Conservation (phyloP, 2,113 vertebrate genomes). For the Tychaedon coryphoeus region DNA sequence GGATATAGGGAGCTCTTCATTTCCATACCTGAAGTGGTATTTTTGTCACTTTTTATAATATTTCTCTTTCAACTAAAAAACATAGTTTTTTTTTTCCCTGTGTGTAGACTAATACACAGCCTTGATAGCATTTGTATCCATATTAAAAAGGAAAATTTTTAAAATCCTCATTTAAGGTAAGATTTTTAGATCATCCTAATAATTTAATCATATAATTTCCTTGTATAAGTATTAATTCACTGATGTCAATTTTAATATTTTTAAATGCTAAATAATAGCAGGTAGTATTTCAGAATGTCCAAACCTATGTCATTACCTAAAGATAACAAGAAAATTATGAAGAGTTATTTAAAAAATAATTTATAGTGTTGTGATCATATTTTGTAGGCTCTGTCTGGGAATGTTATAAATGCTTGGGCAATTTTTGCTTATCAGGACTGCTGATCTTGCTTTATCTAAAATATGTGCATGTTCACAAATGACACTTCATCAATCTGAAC, state of each 20-base stretch:
- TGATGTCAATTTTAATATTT: background rate
- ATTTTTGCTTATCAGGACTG: background rate
- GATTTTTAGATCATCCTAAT: background rate
- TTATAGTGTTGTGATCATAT: background rate
- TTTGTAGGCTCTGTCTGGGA: background rate
- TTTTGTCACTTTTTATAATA: background rate
- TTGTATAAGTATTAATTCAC: background rate
- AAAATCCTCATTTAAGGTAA: background rate
- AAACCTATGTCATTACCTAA: background rate
- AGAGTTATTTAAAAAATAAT: background rate
- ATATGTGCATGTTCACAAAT: background rate
- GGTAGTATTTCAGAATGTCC: background rate
- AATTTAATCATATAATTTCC: background rate
- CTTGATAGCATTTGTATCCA: background rate
- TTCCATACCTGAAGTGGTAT: background rate
- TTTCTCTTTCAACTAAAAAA: background rate
- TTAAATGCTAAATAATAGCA: background rate
- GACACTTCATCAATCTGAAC: background rate
- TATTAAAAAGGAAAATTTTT: background rate
- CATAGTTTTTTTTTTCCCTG: background rate
- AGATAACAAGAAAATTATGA: background rate
- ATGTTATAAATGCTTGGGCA: background rate
- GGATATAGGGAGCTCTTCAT: background rate
- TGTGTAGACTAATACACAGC: background rate
- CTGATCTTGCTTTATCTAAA: slow-evolving; percentile 4